These are phyloP conservation scores for Adelognathus sp. DNA, from an alignment of 2,888 invertebrate genomes.

Conservation along the genomic window DNA sequence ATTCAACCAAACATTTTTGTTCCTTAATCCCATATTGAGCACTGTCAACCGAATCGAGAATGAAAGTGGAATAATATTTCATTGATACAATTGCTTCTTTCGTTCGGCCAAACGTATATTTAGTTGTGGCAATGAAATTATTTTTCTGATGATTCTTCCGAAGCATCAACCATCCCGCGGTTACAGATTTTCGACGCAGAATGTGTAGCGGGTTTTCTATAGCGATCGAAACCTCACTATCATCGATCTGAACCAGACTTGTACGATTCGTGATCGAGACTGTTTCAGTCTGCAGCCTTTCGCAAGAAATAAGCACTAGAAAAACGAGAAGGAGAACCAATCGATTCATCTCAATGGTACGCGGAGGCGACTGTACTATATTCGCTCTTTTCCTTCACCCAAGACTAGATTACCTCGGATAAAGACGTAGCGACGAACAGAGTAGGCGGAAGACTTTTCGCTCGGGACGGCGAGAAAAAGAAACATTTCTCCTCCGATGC, in stretches of 20 bases:
- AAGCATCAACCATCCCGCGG: constrained; percentile 3
- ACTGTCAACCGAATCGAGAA: too few species aligned
- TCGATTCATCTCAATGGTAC: constrained; percentile 72
- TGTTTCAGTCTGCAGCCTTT: constrained; percentile 41
- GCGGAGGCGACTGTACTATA: constrained; percentile 36
- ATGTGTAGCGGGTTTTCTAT: not conserved
- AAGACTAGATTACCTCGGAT: constrained; percentile 48
- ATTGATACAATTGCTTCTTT: too few species aligned
- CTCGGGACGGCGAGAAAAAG: constrained; percentile 41
- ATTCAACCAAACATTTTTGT: too few species aligned
- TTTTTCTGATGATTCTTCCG: constrained; percentile 14
- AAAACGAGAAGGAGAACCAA: constrained; percentile 48
- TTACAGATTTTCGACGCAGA: not conserved
- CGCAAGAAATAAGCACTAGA: not conserved
- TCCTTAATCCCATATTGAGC: too few species aligned
- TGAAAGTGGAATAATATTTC: too few species aligned
- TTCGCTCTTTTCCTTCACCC: constrained; percentile 10
- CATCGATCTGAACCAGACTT: not conserved
- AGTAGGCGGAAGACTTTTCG: constrained; percentile 50
- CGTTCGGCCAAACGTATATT: too few species aligned
- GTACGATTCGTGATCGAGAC: constrained; percentile 64
- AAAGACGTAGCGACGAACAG: constrained; percentile 53
- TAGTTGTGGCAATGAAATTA: too few species aligned
- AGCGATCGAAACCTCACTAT: constrained; percentile 29
- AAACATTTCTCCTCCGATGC: constrained; percentile 60